Conservation (phyloP, 2,797 vertebrate species). For the Urophycis tenuis region DNA sequence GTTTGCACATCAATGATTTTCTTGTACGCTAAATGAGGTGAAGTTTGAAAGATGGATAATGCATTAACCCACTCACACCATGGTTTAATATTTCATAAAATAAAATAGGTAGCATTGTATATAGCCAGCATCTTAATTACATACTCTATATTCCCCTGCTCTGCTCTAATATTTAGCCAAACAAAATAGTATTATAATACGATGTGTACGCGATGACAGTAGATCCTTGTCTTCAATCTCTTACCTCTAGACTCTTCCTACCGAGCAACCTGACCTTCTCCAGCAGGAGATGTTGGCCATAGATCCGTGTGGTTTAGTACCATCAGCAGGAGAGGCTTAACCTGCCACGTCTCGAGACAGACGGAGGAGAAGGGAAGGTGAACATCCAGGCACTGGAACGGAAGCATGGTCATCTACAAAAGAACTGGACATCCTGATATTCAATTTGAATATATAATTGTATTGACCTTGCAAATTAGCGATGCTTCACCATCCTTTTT, state of each 20-base stretch:
- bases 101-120: too few species aligned
- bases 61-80: not conserved
- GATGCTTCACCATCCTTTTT: conserved; percentile 4
- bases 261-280: too few species aligned
- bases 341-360: not conserved
- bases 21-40: not conserved
- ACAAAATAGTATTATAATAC: too few species aligned
- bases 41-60: not conserved
- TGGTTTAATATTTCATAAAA: too few species aligned
- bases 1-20: not conserved
- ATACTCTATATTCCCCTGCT: too few species aligned
- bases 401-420: not conserved
- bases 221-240: too few species aligned
- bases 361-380: not conserved
- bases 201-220: too few species aligned
- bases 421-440: not conserved
- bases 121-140: too few species aligned
- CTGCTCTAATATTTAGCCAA: too few species aligned
- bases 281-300: too few species aligned
- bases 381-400: not conserved
- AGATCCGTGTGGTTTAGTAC: not conserved
- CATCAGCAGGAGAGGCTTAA: not conserved
- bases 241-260: too few species aligned
- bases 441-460: not conserved
- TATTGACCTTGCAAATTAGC: not conserved